Percentiles rank a stretch among this genome's conserved stretches.
Evolutionary conservation across 2,888 invertebrate genomes (phyloP).

Genomic region (Zygothrica quintamaculata): DNA sequence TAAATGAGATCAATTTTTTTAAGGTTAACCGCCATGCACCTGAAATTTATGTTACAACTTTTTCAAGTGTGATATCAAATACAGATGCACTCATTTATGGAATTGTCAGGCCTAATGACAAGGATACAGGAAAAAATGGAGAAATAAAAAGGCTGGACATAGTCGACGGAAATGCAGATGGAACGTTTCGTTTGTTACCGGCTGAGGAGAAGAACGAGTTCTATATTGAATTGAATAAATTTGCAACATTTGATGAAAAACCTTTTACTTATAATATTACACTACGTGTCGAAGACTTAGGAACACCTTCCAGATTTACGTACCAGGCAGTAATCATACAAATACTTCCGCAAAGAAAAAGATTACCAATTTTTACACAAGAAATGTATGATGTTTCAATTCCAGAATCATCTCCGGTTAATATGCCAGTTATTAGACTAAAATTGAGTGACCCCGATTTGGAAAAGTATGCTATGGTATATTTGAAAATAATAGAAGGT

Average conservation of each 20-base stretch:
- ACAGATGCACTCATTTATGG: slow-evolving; percentile 94
- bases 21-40: slow-evolving; percentile 94
- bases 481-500: slow-evolving; percentile 95
- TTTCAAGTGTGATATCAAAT: slow-evolving; percentile 92
- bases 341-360: slow-evolving; percentile 92
- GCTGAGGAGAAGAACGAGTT: slow-evolving; percentile 88
- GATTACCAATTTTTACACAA: slow-evolving; percentile 93
- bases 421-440: slow-evolving; percentile 94
- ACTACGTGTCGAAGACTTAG: slow-evolving; percentile 92
- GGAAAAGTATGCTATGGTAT: slow-evolving; percentile 92
- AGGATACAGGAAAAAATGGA: slow-evolving; percentile 93
- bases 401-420: slow-evolving; percentile 94
- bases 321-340: slow-evolving; percentile 93
- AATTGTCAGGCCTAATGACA: slow-evolving; percentile 93
- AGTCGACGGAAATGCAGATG: slow-evolving; percentile 95
- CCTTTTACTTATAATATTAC: slow-evolving; percentile 93
- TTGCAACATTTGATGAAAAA: slow-evolving; percentile 86
- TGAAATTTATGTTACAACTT: slow-evolving; percentile 91
- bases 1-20: slow-evolving; percentile 59
- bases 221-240: slow-evolving; percentile 89
- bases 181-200: slow-evolving; percentile 92
- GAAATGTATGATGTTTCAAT: slow-evolving; percentile 94
- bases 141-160: slow-evolving; percentile 92
- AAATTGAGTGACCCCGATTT: slow-evolving; percentile 94
- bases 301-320: slow-evolving; percentile 90